These are phyloP conservation scores for Helarctos malayanus DNA, from an alignment of 2,797 vertebrate genomes.

Conservation along the genomic window DNA sequence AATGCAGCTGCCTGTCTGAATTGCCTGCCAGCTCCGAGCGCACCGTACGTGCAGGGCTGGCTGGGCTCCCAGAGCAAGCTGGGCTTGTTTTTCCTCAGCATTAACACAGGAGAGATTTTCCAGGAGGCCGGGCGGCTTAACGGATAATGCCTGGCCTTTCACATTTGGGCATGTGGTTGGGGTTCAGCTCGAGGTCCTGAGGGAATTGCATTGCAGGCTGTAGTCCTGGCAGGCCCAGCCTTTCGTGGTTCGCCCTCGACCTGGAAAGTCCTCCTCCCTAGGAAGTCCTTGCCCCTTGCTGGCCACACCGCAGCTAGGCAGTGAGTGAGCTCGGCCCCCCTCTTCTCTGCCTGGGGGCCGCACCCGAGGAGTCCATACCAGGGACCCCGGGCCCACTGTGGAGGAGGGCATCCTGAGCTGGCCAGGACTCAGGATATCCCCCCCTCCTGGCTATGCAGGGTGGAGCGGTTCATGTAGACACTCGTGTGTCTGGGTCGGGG, in stretches of 20 bases:
- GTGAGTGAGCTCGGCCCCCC: background rate
- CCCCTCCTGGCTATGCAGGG: fast-evolving
- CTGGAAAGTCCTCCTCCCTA: background rate
- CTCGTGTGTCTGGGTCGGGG: fast-evolving
- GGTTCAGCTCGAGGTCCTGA: conserved; percentile 82
- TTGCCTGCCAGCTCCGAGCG: background rate
- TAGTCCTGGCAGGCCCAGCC: conserved; percentile 4
- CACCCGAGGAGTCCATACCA: fast-evolving
- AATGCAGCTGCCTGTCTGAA: background rate
- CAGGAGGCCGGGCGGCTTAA: conserved; percentile 79
- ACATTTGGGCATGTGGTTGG: conserved; percentile 37
- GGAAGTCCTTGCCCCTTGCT: fast-evolving
- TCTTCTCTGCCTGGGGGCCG: fast-evolving
- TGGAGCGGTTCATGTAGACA: fast-evolving
- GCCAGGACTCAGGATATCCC: fast-evolving
- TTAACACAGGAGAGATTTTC: conserved; percentile 79
- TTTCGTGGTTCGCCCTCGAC: background rate
- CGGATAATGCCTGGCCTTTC: conserved; percentile 80
- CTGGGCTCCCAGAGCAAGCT: conserved; percentile 76
- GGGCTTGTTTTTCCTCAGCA: conserved; percentile 83
- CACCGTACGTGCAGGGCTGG: conserved; percentile 69
- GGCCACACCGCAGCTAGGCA: background rate
- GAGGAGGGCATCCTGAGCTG: background rate
- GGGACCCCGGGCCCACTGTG: fast-evolving
- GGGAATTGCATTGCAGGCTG: background rate